These are phyloP conservation scores for Protosalanx chinensis DNA, from an alignment of 2,797 vertebrate species.

Conservation along the genomic window DNA sequence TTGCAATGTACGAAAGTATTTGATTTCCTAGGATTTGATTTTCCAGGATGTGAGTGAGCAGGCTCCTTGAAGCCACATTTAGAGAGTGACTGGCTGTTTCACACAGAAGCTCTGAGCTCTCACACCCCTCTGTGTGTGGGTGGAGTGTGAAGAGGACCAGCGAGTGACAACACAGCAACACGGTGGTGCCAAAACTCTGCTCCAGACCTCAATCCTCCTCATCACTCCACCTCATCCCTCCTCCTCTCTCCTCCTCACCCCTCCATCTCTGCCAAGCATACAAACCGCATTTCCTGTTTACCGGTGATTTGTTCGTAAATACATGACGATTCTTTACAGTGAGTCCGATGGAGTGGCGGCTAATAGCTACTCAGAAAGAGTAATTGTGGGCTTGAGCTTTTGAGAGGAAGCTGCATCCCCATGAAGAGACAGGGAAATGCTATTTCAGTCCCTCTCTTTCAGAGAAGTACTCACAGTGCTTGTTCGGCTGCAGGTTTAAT, in stretches of 20 bases:
- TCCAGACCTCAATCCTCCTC: neutral
- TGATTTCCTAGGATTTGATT: neutral
- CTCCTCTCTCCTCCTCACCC: neutral
- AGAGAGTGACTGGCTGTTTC: neutral
- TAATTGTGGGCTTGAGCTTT: neutral
- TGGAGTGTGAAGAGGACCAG: neutral
- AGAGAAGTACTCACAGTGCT: neutral
- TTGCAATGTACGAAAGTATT: neutral
- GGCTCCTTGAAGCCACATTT: neutral
- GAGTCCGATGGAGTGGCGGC: neutral
- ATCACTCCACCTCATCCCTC: neutral
- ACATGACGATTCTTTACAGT: neutral
- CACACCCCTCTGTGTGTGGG: neutral
- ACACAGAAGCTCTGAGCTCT: neutral
- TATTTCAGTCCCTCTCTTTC: slow-evolving; percentile 4
- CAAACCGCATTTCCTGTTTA: too few relatives aligned
- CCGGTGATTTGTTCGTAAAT: too few relatives aligned
- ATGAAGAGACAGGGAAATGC: neutral
- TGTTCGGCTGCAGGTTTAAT: neutral
- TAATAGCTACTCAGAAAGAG: slow-evolving; percentile 1
- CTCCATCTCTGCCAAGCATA: too few relatives aligned
- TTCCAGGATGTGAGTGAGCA: neutral
- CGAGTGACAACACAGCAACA: neutral
- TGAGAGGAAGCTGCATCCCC: neutral
- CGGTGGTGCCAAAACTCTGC: neutral